A percentile compares a stretch with the other conserved stretches of the same genome.
These are phyloP conservation scores for Merops nubicus DNA, from an alignment of 2,113 vertebrate genomes.

Conservation along the genomic window DNA sequence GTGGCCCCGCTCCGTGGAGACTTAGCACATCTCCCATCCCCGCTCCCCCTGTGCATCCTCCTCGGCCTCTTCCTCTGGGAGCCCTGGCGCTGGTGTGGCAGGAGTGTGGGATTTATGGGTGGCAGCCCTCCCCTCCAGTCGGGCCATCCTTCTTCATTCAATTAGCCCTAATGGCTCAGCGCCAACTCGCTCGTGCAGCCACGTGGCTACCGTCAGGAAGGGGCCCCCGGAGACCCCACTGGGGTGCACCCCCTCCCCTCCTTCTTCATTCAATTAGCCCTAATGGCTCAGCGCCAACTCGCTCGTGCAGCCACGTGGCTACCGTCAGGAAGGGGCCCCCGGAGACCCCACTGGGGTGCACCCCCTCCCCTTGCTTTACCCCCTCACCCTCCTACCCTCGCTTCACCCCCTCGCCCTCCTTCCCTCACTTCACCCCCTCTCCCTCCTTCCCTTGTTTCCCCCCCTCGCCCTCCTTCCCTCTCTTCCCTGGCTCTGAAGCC, in stretches of 20 bases:
- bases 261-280: conserved; percentile 63
- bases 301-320: neutral
- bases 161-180: conserved; percentile 54
- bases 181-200: neutral
- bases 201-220: fast-evolving
- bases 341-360: neutral
- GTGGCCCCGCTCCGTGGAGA: neutral
- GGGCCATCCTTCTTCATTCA: conserved; percentile 59
- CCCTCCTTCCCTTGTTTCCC: no score
- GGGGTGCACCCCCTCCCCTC: neutral
- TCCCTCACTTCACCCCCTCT: no score
- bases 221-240: fast-evolving
- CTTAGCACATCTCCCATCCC: neutral
- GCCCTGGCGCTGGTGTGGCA: conserved; percentile 27
- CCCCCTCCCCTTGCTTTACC: neutral
- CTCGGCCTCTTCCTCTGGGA: neutral
- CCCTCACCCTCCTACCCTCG: neutral
- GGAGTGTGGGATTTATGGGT: conserved; percentile 36
- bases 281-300: conserved; percentile 38
- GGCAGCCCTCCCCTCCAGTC: conserved; percentile 62
- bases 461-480: no score
- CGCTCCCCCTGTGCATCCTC: neutral
- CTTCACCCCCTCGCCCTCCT: fast-evolving
- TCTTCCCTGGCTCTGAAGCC: no score
- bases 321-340: neutral